These are phyloP conservation scores for Prolemur simus DNA, from an alignment of 2,113 vertebrate genomes.

Conservation along the genomic window DNA sequence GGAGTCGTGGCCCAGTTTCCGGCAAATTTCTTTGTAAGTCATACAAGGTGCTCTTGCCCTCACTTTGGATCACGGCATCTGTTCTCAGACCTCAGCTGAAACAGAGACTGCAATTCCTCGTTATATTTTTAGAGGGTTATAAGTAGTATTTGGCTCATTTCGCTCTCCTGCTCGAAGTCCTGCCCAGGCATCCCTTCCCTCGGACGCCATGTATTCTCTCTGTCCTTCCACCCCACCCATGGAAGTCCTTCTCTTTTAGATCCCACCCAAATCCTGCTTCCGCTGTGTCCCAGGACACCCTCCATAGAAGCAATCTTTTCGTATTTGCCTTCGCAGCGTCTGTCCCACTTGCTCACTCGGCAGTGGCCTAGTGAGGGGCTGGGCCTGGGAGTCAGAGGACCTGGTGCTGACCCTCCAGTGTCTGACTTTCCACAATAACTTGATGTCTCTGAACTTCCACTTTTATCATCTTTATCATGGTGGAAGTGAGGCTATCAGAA, in stretches of 20 bases:
- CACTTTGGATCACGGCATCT: neutral
- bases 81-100: neutral
- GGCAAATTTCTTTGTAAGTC: neutral
- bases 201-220: neutral
- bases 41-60: neutral
- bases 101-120: neutral
- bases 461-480: neutral
- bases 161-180: neutral
- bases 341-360: neutral
- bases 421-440: neutral
- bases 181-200: neutral
- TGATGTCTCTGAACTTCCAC: neutral
- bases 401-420: neutral
- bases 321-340: accelerated
- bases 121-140: neutral
- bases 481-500: neutral
- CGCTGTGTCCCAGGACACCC: neutral
- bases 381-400: neutral
- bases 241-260: neutral
- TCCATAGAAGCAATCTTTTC: neutral
- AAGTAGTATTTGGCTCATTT: neutral
- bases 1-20: neutral
- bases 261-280: neutral
- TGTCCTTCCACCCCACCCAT: neutral
- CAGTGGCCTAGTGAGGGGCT: neutral